These are phyloP conservation scores for Idaea straminata DNA, from an alignment of 2,888 invertebrate genomes.

Conservation along the genomic window DNA sequence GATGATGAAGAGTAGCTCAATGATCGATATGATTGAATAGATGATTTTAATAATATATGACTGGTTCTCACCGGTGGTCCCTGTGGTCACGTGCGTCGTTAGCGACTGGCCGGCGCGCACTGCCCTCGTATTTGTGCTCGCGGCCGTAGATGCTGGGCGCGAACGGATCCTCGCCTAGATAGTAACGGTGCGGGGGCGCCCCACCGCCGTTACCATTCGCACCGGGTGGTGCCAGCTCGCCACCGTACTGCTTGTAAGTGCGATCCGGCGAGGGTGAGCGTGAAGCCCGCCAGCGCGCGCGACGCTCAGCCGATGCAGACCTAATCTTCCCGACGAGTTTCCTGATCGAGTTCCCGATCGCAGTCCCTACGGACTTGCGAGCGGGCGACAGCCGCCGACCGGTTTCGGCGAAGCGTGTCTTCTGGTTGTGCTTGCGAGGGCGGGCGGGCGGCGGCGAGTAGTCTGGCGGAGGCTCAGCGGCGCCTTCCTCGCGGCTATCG, in stretches of 20 bases:
- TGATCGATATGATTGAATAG: conserved; percentile 17
- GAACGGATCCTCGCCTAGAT: conserved; percentile 93
- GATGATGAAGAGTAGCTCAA: too few relatives aligned
- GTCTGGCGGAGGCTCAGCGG: conserved; percentile 85
- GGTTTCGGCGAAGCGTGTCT: conserved; percentile 83
- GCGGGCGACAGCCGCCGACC: conserved; percentile 65
- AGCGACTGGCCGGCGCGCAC: conserved; percentile 72
- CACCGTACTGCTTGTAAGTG: conserved; percentile 75
- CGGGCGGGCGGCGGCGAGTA: conserved; percentile 83
- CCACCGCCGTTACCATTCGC: conserved; percentile 53
- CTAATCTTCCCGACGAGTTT: conserved; percentile 91
- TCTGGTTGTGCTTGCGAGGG: conserved; percentile 82
- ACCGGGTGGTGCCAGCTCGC: conserved; percentile 72
- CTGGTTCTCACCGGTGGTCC: background rate
- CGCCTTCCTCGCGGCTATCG: conserved; percentile 71
- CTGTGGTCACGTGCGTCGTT: conserved; percentile 62
- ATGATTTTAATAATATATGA: background rate
- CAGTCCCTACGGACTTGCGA: conserved; percentile 78
- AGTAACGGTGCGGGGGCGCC: conserved; percentile 87
- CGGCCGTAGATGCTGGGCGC: conserved; percentile 91
- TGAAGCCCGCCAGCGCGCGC: conserved; percentile 81
- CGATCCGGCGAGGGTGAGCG: conserved; percentile 82
- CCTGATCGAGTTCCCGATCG: conserved; percentile 89
- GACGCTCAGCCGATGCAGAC: conserved; percentile 84
- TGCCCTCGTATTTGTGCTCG: conserved; percentile 90